phyloP scores from a whole-genome alignment of 2,113 vertebrate species.

The Vulpes lagopus region DNA sequence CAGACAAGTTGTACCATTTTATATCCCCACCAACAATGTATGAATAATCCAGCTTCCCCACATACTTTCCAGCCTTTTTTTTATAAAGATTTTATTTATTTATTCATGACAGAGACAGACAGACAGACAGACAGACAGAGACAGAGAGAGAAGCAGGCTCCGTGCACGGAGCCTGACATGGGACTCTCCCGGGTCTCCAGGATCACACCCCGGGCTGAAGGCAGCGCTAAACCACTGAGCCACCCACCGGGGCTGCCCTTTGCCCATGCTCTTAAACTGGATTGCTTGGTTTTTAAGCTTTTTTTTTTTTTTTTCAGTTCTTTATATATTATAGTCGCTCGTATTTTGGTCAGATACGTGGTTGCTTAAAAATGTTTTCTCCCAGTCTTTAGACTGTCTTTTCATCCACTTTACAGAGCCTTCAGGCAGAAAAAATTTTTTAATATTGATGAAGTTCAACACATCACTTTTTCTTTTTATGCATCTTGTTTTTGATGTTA shows the following conservation, averaged over 20 bases:
- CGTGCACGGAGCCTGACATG: no score
- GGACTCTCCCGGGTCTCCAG: no score
- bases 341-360: not conserved
- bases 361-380: not conserved
- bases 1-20: not conserved
- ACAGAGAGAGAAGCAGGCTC: no score
- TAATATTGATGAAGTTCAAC: not conserved
- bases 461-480: not conserved
- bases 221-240: no score
- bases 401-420: not conserved
- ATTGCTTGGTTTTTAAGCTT: not conserved
- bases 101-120: no score
- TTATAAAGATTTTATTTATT: not conserved
- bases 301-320: not conserved
- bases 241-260: not conserved
- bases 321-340: not conserved
- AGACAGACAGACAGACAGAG: no score
- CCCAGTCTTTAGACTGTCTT: not conserved
- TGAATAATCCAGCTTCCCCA: not conserved
- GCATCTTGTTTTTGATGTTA: not conserved
- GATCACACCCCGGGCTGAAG: no score
- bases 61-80: not conserved
- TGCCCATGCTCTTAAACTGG: not conserved
- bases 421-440: not conserved
- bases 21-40: not conserved